Base-by-base conservation (phyloP, 1,140 invertebrate genomes). In the Ylistrum balloti region DNA sequence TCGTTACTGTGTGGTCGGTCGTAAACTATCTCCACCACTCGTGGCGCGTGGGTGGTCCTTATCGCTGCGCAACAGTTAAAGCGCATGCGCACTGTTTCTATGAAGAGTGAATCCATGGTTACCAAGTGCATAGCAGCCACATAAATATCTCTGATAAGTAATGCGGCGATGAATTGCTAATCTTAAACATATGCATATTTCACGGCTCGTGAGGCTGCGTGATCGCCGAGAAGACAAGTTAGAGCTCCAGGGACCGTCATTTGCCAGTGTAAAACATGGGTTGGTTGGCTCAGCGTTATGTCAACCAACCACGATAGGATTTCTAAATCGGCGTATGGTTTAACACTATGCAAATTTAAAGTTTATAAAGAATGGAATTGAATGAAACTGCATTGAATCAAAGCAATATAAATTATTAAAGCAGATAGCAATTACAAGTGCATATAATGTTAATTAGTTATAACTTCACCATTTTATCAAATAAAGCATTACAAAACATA, bases 141-240 rank as follows among this genome's bases (percentile, higher is more conserved):
- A 74, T 74, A 74, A 74, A 74, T 74, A 74, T 74, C 56, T 28
- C 20, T 74, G 56, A 74, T 74, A 74, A 74, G 56, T 74, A 74
- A 5, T 28, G 17, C 56, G 1, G 22, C 56, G 56, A 74, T 74
- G 56, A n/a, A n/a, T 74, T 74, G 28, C 56, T 74, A 74, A 74
- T 74, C 56, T 74, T 74, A 74, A 74, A 74, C 56, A 74, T 74
- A 74, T 74, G 56, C 56, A 74, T 74, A 74, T 74, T 74, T 74
- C 56, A 74, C 56, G 56, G 56, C 56, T 74, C 56, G 56, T n/a
- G 17, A 45, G 9, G 41, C 17, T 45, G 41, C 41, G 17, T 45
- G 41, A 17, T 45, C 41, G 41, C 41, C 41, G 41, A 45, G n/a
- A 74, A 74, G 5, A 28, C 56, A 38, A 38, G 5, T 13, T 38